phyloP scores from a whole-genome alignment of 2,888 invertebrate species.

The Synergus gifuensis region DNA sequence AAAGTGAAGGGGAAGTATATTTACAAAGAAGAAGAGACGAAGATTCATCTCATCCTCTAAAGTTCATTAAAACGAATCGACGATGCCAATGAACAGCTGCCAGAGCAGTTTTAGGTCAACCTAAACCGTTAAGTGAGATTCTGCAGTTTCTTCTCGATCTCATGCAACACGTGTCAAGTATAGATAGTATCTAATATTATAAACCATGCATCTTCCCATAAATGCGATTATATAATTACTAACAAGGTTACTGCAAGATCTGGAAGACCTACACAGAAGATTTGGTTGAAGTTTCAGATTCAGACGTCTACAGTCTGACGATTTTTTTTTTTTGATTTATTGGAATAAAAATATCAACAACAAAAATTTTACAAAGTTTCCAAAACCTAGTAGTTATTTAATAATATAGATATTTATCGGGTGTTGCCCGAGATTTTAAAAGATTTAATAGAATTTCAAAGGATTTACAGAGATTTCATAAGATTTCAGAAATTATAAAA shows the following conservation, averaged over 20 bases:
- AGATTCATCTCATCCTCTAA: neutral
- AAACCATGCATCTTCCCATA: neutral
- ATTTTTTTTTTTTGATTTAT: too few species aligned
- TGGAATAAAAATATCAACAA: too few species aligned
- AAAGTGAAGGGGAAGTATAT: neutral
- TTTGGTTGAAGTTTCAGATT: neutral
- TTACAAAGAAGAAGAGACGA: neutral
- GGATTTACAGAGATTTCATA: too few species aligned
- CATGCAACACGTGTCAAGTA: neutral
- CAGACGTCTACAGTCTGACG: too few species aligned
- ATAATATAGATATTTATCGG: too few species aligned
- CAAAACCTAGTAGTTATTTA: too few species aligned
- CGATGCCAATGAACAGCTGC: conserved; percentile 5
- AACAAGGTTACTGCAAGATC: too few species aligned
- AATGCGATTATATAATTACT: neutral
- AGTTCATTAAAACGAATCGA: neutral
- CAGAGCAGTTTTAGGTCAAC: neutral
- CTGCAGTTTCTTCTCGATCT: neutral
- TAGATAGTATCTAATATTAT: neutral
- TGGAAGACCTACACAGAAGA: neutral
- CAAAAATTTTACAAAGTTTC: too few species aligned
- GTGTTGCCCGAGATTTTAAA: too few species aligned
- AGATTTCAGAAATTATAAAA: too few species aligned
- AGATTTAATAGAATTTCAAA: too few species aligned
- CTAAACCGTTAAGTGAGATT: conserved; percentile 7